Conservation (phyloP, 2,888 invertebrate species). For the Therioaphis trifolii region DNA sequence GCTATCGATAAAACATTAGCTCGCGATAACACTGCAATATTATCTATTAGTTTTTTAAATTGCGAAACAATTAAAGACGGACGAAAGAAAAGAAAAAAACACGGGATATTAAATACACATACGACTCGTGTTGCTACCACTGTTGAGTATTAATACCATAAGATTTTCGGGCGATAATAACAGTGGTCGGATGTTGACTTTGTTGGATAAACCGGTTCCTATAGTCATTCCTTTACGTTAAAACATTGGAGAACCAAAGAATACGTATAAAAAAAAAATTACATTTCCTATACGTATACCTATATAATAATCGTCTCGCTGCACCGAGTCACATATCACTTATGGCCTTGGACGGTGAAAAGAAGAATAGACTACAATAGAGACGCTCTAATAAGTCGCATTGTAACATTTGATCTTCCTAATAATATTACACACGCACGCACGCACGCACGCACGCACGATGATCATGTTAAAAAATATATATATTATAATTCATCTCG, state of each 20-base stretch:
- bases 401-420: slow-evolving; percentile 39
- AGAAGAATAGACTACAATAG: slow-evolving; percentile 41
- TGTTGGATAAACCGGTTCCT: slow-evolving; percentile 37
- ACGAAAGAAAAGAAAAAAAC: not conserved
- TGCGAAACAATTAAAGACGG: slow-evolving; percentile 23
- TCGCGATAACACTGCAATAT: too few relatives aligned
- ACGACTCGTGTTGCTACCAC: not conserved
- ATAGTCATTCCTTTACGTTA: not conserved
- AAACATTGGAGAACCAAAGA: slow-evolving; percentile 11
- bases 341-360: slow-evolving; percentile 22
- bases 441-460: not conserved
- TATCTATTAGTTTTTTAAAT: not conserved
- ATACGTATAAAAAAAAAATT: not conserved
- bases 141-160: too few relatives aligned
- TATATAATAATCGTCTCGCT: slow-evolving; percentile 20
- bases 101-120: not conserved
- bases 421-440: slow-evolving; percentile 2
- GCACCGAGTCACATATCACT: slow-evolving; percentile 14
- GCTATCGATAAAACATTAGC: too few relatives aligned
- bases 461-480: slow-evolving; percentile 31
- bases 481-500: not conserved
- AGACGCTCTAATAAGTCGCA: slow-evolving; percentile 43
- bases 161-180: slow-evolving; percentile 34
- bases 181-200: slow-evolving; percentile 28
- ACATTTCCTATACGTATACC: not conserved